phyloP scores from a whole-genome alignment of 1,140 invertebrate species.

The Neotoxoptera formosana region DNA sequence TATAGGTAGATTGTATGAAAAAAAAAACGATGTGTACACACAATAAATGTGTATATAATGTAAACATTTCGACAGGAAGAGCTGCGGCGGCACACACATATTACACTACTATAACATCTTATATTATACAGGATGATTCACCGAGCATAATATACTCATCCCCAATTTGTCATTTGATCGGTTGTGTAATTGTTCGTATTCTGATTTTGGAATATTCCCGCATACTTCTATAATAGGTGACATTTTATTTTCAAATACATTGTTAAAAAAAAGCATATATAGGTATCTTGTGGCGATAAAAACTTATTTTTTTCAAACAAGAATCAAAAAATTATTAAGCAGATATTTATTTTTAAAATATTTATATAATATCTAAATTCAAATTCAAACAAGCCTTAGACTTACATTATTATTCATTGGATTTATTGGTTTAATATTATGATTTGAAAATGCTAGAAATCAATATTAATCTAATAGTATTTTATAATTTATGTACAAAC shows the following conservation, averaged over 20 bases:
- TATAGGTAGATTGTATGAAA: not conserved
- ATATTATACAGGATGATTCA: not conserved
- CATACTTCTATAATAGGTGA: not conserved
- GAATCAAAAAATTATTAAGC: not conserved
- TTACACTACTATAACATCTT: not conserved
- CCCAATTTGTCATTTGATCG: not conserved
- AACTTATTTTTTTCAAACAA: not conserved
- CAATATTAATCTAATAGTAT: not conserved
- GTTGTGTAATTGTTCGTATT: not conserved
- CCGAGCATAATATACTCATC: not conserved
- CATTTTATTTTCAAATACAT: not conserved
- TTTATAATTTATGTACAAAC: not conserved
- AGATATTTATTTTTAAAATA: not conserved
- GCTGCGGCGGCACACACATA: not conserved
- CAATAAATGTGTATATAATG: not conserved
- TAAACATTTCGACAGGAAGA: slow-evolving; percentile 23
- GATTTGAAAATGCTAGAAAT: not conserved
- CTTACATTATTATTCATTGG: not conserved
- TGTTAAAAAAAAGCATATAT: not conserved
- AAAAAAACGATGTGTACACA: not conserved
- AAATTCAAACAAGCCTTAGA: not conserved
- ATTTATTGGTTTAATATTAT: not conserved
- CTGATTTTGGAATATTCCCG: not conserved
- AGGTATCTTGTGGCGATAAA: not conserved
- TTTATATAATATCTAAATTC: not conserved